Conservation (phyloP, 1,140 invertebrate species). For the Mylabris phalerata region DNA sequence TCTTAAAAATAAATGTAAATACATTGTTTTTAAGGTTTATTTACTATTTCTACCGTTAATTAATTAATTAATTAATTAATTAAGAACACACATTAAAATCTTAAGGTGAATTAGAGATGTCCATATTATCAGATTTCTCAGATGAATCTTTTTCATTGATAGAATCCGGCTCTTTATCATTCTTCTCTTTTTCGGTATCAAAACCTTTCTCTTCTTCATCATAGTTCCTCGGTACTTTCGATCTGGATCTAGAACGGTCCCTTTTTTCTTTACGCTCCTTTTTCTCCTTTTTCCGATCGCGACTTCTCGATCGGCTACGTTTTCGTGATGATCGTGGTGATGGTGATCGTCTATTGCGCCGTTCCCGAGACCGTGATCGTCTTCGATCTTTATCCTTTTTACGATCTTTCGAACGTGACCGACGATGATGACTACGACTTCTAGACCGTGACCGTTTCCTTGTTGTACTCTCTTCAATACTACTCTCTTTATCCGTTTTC, state of each 20-base stretch:
- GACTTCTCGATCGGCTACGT: conserved; percentile 19
- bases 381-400: conserved; percentile 9
- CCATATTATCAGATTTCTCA: conserved; percentile 53
- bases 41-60: neutral
- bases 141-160: conserved; percentile 41
- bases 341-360: conserved; percentile 43
- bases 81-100: conserved; percentile 21
- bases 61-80: neutral
- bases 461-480: conserved; percentile 19
- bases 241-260: conserved; percentile 29
- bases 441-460: conserved; percentile 39
- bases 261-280: conserved; percentile 29
- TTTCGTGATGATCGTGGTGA: neutral
- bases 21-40: neutral
- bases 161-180: conserved; percentile 22
- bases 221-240: conserved; percentile 46
- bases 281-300: conserved; percentile 24
- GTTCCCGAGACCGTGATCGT: conserved; percentile 40
- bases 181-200: conserved; percentile 37
- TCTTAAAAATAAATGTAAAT: conserved; percentile 8
- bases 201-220: conserved; percentile 49
- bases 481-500: conserved; percentile 34
- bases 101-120: conserved; percentile 48
- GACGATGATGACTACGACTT: conserved; percentile 41
- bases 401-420: no score